These are phyloP conservation scores for Gymnodraco acuticeps DNA, from an alignment of 2,797 vertebrate genomes.

Conservation along the genomic window DNA sequence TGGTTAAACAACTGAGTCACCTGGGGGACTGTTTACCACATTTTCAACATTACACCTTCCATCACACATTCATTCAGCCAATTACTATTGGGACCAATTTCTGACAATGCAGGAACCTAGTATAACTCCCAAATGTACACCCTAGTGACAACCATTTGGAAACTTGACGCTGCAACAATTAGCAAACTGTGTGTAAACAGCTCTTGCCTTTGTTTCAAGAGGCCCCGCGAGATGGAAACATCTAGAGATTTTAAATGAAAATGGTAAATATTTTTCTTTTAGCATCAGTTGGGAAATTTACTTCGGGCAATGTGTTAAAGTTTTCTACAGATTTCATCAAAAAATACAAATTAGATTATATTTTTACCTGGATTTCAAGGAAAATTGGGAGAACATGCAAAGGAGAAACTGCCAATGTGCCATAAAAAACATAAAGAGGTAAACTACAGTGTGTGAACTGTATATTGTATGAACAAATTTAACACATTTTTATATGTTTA, in stretches of 20 bases:
- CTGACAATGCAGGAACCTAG: background rate
- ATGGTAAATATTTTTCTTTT: background rate
- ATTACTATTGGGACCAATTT: background rate
- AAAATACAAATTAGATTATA: background rate
- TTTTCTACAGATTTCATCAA: background rate
- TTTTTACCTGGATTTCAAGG: background rate
- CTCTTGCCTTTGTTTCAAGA: background rate
- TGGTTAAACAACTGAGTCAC: background rate
- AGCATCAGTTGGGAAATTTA: background rate
- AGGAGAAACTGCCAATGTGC: background rate
- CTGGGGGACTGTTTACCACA: background rate
- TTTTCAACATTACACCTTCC: background rate
- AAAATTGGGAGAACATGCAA: conserved; percentile 1
- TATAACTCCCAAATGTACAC: background rate
- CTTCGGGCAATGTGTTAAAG: background rate
- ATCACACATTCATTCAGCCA: background rate
- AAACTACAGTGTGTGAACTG: background rate
- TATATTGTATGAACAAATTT: background rate
- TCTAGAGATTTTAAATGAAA: no score
- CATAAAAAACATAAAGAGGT: background rate
- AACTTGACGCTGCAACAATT: background rate
- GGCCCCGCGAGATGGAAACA: no score
- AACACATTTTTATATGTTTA: background rate
- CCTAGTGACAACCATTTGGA: background rate
- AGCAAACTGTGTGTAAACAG: background rate